Evolutionary conservation across 2,797 vertebrate species (phyloP).

Genomic region (Pseudotriccus pelzelni): DNA sequence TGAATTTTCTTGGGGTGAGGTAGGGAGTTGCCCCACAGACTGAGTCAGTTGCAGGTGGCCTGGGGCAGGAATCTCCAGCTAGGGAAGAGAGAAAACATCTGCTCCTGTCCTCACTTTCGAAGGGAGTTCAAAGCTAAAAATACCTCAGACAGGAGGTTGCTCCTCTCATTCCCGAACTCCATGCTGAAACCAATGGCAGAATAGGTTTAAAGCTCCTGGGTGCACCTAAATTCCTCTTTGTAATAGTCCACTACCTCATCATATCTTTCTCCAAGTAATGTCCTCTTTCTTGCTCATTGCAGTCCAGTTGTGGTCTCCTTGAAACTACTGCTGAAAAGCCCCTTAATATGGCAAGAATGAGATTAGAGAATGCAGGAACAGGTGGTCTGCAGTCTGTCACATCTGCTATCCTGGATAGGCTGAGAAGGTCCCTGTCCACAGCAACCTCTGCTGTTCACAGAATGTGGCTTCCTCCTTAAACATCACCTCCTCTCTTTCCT

Average conservation of each 20-base stretch:
- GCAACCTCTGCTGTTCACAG: not conserved
- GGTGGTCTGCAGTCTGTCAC: not conserved
- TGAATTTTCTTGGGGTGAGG: not conserved
- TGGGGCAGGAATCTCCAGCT: not conserved
- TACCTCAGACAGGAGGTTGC: not conserved
- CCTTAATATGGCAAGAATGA: not conserved
- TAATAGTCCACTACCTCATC: not conserved
- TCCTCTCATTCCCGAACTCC: not conserved
- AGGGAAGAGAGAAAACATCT: not conserved
- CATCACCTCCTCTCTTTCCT: not conserved
- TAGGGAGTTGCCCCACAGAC: not conserved
- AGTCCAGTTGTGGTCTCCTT: not conserved
- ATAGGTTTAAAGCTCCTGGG: not conserved
- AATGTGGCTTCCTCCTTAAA: not conserved
- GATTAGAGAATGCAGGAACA: not conserved
- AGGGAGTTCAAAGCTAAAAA: conserved; percentile 7
- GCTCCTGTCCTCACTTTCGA: not conserved
- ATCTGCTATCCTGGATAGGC: not conserved
- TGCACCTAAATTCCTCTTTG: not conserved
- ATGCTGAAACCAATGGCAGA: not conserved
- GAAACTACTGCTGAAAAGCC: not conserved
- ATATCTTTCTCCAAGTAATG: not conserved
- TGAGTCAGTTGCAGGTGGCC: not conserved
- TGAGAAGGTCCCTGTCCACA: not conserved
- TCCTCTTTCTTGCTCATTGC: not conserved